These are phyloP conservation scores for Scalopus aquaticus DNA, from an alignment of 2,113 vertebrate species.

Conservation along the genomic window DNA sequence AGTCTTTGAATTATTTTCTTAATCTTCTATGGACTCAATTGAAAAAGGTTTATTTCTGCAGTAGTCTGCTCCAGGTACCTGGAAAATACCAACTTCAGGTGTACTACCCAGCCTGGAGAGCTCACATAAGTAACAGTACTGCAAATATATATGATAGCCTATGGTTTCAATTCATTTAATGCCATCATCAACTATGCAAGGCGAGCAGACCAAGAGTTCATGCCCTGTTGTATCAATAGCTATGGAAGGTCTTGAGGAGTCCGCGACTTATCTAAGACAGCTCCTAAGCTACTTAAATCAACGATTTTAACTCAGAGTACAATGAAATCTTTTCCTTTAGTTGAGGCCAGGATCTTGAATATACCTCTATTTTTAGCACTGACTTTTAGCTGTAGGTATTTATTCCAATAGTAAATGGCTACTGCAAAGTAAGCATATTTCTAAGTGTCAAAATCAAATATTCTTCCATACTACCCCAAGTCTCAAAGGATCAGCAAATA, in stretches of 20 bases:
- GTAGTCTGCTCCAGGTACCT: not conserved
- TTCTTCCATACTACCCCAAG: not conserved
- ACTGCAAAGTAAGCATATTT: not conserved
- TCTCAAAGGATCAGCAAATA: not conserved
- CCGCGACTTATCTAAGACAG: not conserved
- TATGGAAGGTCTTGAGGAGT: not conserved
- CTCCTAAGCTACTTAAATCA: not conserved
- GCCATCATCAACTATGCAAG: not conserved
- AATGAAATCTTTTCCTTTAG: not conserved
- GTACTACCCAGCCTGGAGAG: not conserved
- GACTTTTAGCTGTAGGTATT: not conserved
- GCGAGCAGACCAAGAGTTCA: not conserved
- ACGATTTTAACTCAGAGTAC: not conserved
- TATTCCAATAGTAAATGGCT: not conserved
- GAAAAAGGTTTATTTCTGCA: not conserved
- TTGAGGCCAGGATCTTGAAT: not conserved
- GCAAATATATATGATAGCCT: not conserved
- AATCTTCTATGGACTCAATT: slow-evolving; percentile 41
- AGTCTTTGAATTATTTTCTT: slow-evolving; percentile 60
- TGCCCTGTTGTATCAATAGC: not conserved
- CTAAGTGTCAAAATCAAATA: not conserved
- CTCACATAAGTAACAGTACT: not conserved
- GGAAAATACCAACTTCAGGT: not conserved
- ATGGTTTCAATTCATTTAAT: not conserved
- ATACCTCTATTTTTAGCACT: not conserved